These are phyloP conservation scores for Sebastiscus tertius DNA, from an alignment of 2,797 vertebrate species.

Conservation along the genomic window DNA sequence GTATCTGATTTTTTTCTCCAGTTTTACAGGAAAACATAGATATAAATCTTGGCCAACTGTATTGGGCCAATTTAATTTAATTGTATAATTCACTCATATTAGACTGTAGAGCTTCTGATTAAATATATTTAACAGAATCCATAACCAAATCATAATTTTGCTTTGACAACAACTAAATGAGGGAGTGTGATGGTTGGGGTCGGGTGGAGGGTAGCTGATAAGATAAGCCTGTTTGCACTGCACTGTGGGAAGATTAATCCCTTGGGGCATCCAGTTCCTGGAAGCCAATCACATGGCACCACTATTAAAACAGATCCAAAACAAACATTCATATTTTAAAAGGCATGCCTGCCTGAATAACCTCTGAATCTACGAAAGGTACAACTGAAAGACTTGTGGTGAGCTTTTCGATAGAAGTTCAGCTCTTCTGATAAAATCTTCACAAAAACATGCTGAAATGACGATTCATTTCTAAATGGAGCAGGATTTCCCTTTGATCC, in stretches of 20 bases:
- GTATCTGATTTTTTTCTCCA: background rate
- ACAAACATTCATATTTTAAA: conserved; percentile 6
- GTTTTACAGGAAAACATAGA: background rate
- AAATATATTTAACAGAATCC: background rate
- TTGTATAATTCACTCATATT: background rate
- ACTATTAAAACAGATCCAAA: conserved; percentile 37
- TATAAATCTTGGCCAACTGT: background rate
- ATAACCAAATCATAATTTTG: background rate
- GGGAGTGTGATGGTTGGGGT: background rate
- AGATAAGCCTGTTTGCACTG: conserved; percentile 40
- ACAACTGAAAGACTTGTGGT: background rate
- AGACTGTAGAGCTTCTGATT: background rate
- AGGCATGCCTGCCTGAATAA: background rate
- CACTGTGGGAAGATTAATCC: conserved; percentile 39
- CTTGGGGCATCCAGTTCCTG: conserved; percentile 28
- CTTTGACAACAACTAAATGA: conserved; percentile 12
- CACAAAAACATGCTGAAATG: background rate
- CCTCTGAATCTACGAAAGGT: background rate
- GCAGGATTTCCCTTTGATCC: background rate
- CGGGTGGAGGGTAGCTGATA: conserved; percentile 10
- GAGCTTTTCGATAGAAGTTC: background rate
- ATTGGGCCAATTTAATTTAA: background rate
- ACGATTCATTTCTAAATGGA: background rate
- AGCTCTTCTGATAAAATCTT: background rate
- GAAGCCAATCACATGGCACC: conserved; percentile 43